Percentiles rank a stretch among this genome's conserved stretches.
Conservation (phyloP, 2,888 invertebrate genomes). For the Pammene fasciana region DNA sequence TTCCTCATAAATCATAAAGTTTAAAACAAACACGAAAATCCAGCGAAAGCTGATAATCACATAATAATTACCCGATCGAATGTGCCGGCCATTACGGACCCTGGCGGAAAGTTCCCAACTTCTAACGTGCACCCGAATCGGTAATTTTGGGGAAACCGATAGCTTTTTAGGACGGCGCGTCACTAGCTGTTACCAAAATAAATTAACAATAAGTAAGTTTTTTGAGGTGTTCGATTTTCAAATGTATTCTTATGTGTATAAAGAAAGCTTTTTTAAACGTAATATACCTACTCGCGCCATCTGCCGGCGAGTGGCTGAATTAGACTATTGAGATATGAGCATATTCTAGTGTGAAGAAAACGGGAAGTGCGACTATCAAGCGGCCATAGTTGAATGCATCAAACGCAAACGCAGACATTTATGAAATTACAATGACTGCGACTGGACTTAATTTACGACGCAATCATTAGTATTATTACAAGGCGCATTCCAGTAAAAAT, state of each 20-base stretch:
- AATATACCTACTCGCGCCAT: slow-evolving; percentile 51
- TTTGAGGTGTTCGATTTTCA: slow-evolving; percentile 5
- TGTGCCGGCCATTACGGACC: slow-evolving; percentile 51
- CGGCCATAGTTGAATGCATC: slow-evolving; percentile 52
- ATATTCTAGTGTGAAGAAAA: slow-evolving; percentile 45
- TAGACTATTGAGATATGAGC: slow-evolving; percentile 4
- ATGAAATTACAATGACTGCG: slow-evolving; percentile 69
- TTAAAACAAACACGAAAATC: slow-evolving; percentile 69
- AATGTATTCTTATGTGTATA: neutral
- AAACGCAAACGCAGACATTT: slow-evolving; percentile 59
- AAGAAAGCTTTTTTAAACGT: neutral
- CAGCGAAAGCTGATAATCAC: slow-evolving; percentile 70
- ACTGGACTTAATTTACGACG: slow-evolving; percentile 68
- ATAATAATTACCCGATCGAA: slow-evolving; percentile 72
- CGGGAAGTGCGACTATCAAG: slow-evolving; percentile 43
- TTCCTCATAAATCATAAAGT: slow-evolving; percentile 80
- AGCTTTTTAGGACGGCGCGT: slow-evolving; percentile 31
- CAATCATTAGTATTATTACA: slow-evolving; percentile 77
- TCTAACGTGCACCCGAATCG: slow-evolving; percentile 31
- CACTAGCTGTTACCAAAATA: slow-evolving; percentile 2
- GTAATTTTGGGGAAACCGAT: slow-evolving; percentile 35
- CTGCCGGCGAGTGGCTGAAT: slow-evolving; percentile 52
- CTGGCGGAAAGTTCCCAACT: slow-evolving; percentile 38
- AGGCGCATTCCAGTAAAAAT: slow-evolving; percentile 72
- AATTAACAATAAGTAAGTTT: neutral